These are phyloP conservation scores for Hemithea aestivaria DNA, from an alignment of 2,888 invertebrate species.

Conservation along the genomic window DNA sequence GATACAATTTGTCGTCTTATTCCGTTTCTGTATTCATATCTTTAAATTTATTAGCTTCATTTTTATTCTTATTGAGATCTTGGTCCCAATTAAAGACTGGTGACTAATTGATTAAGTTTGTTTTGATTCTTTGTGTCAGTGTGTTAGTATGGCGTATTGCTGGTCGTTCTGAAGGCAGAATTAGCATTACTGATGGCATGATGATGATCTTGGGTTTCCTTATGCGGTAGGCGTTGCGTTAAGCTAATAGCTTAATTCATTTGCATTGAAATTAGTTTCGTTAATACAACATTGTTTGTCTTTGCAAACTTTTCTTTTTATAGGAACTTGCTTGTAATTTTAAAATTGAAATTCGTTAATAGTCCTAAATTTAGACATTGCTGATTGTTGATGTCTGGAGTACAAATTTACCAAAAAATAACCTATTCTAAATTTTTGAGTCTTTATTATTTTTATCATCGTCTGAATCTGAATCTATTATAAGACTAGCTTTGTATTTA, in stretches of 20 bases:
- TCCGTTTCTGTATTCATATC: constrained; percentile 49
- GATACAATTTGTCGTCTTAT: constrained; percentile 60
- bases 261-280: neutral
- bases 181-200: constrained; percentile 22
- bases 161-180: constrained; percentile 19
- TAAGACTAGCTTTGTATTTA: too few species aligned
- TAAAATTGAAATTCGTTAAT: too few species aligned
- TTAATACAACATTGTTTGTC: neutral
- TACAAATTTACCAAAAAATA: too few species aligned
- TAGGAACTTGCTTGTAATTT: too few species aligned
- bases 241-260: constrained; percentile 1
- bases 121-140: constrained; percentile 54
- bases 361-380: too few species aligned
- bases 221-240: constrained; percentile 12
- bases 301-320: too few species aligned
- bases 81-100: constrained; percentile 59
- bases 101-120: constrained; percentile 60
- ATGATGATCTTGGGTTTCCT: constrained; percentile 19
- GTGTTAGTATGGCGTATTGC: constrained; percentile 35
- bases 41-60: constrained; percentile 59
- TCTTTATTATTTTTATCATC: too few species aligned
- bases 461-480: too few species aligned
- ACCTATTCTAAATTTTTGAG: too few species aligned
- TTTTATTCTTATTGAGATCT: constrained; percentile 30
- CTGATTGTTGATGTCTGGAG: too few species aligned